phyloP scores from a whole-genome alignment of 2,113 vertebrate genomes.

The Alethe castanea region DNA sequence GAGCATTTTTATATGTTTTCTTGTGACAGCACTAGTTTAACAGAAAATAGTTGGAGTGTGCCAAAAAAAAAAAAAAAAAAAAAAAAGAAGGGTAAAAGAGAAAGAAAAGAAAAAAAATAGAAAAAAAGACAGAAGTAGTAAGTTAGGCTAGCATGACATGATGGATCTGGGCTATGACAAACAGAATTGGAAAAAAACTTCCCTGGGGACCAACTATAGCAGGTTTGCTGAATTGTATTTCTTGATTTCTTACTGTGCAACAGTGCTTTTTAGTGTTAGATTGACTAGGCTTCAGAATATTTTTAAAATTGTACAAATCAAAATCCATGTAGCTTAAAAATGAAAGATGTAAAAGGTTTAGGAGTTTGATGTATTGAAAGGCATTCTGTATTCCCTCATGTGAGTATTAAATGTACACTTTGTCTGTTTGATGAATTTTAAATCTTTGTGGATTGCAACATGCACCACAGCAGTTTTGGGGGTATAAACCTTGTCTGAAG shows the following conservation, averaged over 20 bases:
- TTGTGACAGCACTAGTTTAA: slow-evolving; percentile 89
- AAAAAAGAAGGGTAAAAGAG: neutral
- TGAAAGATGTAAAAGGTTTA: slow-evolving; percentile 85
- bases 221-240: slow-evolving; percentile 85
- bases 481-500: slow-evolving; percentile 47
- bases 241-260: slow-evolving; percentile 85
- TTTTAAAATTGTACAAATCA: slow-evolving; percentile 86
- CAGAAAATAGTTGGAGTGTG: slow-evolving; percentile 90
- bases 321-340: slow-evolving; percentile 85
- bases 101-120: slow-evolving; percentile 45
- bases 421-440: slow-evolving; percentile 81
- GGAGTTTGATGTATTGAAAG: slow-evolving; percentile 82
- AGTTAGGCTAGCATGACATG: slow-evolving; percentile 87
- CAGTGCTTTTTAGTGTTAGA: slow-evolving; percentile 84
- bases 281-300: slow-evolving; percentile 84
- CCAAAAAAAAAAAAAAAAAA: slow-evolving; percentile 52
- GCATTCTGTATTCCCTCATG: slow-evolving; percentile 80
- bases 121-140: slow-evolving; percentile 74
- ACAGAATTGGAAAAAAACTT: slow-evolving; percentile 87
- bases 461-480: slow-evolving; percentile 46
- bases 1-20: slow-evolving; percentile 88
- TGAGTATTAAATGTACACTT: slow-evolving; percentile 83
- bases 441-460: slow-evolving; percentile 70
- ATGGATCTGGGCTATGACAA: slow-evolving; percentile 93
- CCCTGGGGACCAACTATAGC: slow-evolving; percentile 81